phyloP scores from a whole-genome alignment of 2,113 vertebrate species.

The Hyperoodon ampullatus region DNA sequence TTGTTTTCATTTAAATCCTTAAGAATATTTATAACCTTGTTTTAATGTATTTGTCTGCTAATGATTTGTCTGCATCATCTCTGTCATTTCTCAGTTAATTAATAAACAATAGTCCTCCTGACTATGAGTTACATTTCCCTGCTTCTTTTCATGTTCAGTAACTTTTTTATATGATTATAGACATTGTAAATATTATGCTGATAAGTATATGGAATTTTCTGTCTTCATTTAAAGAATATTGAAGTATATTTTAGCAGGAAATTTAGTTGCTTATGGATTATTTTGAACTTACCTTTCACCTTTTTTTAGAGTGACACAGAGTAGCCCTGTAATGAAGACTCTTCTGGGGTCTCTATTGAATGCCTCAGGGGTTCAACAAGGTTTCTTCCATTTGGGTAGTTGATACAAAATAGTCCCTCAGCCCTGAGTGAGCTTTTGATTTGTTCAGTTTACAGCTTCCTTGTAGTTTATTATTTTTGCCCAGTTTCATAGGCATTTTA shows the following conservation, averaged over 20 bases:
- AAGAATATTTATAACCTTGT: not conserved
- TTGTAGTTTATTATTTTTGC: not conserved
- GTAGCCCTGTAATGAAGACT: not conserved
- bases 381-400: not conserved
- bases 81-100: not conserved
- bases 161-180: not conserved
- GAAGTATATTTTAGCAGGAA: not conserved
- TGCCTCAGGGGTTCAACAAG: not conserved
- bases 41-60: not conserved
- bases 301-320: not conserved
- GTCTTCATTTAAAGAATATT: not conserved
- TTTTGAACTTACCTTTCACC: not conserved
- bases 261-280: not conserved
- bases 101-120: not conserved
- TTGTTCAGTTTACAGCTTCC: not conserved
- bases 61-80: not conserved
- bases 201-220: not conserved
- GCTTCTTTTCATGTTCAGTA: not conserved
- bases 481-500: not conserved
- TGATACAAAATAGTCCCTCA: not conserved
- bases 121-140: not conserved
- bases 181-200: not conserved
- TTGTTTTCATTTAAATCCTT: not conserved
- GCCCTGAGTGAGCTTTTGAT: not conserved
- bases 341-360: not conserved